These are phyloP conservation scores for Rhinichthys klamathensis DNA, from an alignment of 2,113 vertebrate genomes.

Conservation along the genomic window DNA sequence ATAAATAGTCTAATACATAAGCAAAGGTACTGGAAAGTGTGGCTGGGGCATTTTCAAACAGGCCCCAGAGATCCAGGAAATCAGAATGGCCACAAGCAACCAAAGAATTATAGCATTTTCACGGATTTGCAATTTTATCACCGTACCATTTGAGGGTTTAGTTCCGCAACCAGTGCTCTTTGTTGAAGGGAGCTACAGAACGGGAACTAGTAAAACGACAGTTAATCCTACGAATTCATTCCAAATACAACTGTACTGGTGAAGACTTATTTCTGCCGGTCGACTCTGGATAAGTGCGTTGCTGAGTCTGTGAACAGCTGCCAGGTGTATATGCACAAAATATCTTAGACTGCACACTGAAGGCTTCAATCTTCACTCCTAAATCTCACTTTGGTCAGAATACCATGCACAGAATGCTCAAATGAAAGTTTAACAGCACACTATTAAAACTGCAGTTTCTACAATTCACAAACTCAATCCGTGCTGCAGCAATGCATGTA, in stretches of 20 bases:
- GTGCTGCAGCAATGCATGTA: not conserved
- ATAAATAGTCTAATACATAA: not conserved
- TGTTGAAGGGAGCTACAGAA: not conserved
- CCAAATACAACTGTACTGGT: slow-evolving; percentile 12
- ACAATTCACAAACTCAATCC: not conserved
- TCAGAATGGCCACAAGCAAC: not conserved
- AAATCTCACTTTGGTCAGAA: not conserved
- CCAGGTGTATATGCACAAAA: not conserved
- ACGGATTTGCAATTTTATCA: slow-evolving; percentile 9
- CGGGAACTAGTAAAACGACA: not conserved
- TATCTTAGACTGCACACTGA: not conserved
- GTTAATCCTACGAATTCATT: not conserved
- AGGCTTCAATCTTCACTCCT: not conserved
- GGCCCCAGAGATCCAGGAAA: not conserved
- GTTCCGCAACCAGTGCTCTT: not conserved
- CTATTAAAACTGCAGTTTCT: not conserved
- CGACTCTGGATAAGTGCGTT: not conserved
- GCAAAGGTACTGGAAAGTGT: not conserved
- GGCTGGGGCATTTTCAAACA: not conserved
- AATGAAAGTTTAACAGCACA: not conserved
- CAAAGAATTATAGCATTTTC: not conserved
- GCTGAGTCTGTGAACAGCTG: not conserved
- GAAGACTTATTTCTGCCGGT: not conserved
- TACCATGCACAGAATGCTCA: not conserved
- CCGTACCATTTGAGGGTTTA: not conserved